Conservation (phyloP, 2,888 invertebrate species). For the Pammene aurita region DNA sequence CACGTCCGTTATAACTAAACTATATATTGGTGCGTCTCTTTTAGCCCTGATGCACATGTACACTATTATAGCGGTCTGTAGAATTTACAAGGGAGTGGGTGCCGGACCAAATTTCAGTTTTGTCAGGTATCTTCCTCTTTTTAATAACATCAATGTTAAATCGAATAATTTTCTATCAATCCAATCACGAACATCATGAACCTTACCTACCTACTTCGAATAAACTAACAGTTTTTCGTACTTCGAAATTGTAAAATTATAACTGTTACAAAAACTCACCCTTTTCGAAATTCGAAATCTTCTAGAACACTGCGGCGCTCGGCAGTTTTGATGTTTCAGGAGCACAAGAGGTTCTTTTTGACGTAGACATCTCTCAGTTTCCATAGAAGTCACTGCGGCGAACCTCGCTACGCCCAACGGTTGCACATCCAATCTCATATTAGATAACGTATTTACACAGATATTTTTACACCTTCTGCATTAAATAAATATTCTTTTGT, state of each 20-base stretch:
- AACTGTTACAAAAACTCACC: conserved; percentile 57
- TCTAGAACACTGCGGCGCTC: conserved; percentile 45
- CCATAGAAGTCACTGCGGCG: conserved; percentile 63
- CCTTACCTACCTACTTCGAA: no score
- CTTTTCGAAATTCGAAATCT: conserved; percentile 52
- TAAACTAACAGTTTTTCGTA: no score
- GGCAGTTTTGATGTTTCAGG: conserved; percentile 51
- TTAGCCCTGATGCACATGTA: no score
- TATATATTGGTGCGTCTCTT: no score
- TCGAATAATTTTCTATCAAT: no score
- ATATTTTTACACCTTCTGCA: background rate
- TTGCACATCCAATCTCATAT: conserved; percentile 51
- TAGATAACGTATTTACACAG: conserved; percentile 43
- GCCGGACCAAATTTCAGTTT: no score
- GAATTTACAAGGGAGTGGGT: no score
- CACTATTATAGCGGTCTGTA: no score
- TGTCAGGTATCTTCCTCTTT: no score
- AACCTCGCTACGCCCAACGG: conserved; percentile 55
- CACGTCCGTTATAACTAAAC: no score
- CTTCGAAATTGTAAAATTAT: background rate
- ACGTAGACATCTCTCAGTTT: conserved; percentile 58
- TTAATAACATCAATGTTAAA: no score
- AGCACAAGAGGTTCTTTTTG: conserved; percentile 45
- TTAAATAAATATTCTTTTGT: background rate
- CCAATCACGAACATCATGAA: no score